Evolutionary conservation across 2,888 invertebrate genomes (phyloP), one percentile per base, ranked within the genome.

Genomic region (Drosophila longiperda): DNA sequence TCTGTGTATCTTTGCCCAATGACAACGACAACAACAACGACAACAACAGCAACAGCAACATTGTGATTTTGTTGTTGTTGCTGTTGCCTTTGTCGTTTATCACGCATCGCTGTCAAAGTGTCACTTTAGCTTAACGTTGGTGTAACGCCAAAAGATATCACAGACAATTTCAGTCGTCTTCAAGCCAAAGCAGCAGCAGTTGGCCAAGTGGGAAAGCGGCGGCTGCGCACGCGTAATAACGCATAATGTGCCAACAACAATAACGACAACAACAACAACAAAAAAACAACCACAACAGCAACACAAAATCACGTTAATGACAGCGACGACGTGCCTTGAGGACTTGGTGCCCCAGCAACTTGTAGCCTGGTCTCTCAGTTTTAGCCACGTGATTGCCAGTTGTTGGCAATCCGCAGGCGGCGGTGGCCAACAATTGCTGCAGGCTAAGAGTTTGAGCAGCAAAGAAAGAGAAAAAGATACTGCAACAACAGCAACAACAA

Each of bases 71-170:
- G n/a, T 20, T 53, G 52, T 34, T 33, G n/a, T 1, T 20, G 9
- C 3, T 40, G 61, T 53, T 67, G 78, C 80, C 76, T 82, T 87
- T 82, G 89, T 88, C 90, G 91, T 91, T 91, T 91, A 91, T 91
- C 91, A 91, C 91, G 91, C 90, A 90, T 91, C 87, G 86, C 91
- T 91, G 91, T 91, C 91, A 91, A 91, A 81, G 80, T 91, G 91
- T 91, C 91, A 91, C 90, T 90, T 89, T 89, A 78, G 81, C 87
- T 90, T 89, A 90, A 80, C 82, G 87, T 85, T 75, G 73, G 65
- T 75, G 76, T 70, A 76, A 83, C 68, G 84, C 84, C 73, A 78
- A 75, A 73, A 84, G 84, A 84, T 86, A 87, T 82, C 84, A 75
- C 69, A 69, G 58, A 78, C 73, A 79, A 73, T 73, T 78, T 62